phyloP scores from a whole-genome alignment of 2,113 vertebrate genomes.

The Nycticebus coucang region DNA sequence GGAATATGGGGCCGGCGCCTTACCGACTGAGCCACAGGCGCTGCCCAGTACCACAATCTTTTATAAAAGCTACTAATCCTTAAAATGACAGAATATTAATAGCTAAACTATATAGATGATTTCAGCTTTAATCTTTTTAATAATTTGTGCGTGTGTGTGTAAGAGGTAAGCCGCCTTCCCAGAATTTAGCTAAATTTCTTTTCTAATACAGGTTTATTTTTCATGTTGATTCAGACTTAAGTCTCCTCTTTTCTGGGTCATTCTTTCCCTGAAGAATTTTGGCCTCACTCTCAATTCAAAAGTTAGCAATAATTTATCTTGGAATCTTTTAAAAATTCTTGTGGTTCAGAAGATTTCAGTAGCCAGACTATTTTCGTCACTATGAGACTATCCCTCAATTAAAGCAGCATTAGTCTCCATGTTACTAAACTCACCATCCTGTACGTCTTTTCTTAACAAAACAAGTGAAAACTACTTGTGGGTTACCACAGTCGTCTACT shows the following conservation, averaged over 20 bases:
- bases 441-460: background rate
- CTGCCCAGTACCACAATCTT: background rate
- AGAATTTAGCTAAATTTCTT: slow-evolving; percentile 36
- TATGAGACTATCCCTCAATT: background rate
- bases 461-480: slow-evolving; percentile 43
- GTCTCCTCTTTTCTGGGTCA: slow-evolving; percentile 9
- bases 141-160: background rate
- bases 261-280: slow-evolving; percentile 48
- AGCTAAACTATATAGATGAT: background rate
- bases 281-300: background rate
- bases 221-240: slow-evolving; percentile 46
- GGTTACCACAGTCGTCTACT: background rate
- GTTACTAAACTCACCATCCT: background rate
- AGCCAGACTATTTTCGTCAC: slow-evolving; percentile 48
- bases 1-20: too few species aligned
- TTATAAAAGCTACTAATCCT: background rate
- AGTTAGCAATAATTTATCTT: slow-evolving; percentile 46
- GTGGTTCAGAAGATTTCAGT: slow-evolving; percentile 48
- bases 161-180: background rate
- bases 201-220: slow-evolving; percentile 40
- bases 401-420: background rate
- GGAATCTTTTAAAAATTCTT: slow-evolving; percentile 62
- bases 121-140: background rate
- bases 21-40: too few species aligned
- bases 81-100: background rate